Conservation (phyloP, 2,888 invertebrate species). For the Acanthosepion lycidas region DNA sequence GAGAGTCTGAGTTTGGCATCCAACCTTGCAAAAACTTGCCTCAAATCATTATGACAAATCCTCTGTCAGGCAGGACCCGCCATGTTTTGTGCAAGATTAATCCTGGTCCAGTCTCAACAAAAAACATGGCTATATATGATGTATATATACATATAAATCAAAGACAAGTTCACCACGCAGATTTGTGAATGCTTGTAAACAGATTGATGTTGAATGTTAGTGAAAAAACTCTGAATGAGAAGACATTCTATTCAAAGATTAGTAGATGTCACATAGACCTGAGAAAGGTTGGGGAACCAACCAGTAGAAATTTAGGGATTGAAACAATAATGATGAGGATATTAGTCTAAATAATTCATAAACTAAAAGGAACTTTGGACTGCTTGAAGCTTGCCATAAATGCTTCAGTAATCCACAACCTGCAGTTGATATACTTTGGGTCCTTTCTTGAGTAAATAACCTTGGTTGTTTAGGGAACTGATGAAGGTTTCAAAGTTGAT, state of each 20-base stretch:
- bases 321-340: neutral
- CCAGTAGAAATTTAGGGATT: neutral
- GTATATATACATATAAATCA: no score
- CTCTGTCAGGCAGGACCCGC: no score
- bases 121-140: no score
- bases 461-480: constrained; percentile 87
- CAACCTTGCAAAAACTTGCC: no score
- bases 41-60: no score
- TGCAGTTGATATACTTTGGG: constrained; percentile 83
- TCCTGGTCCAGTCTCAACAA: no score
- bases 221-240: neutral
- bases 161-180: no score
- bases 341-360: neutral
- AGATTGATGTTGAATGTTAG: no score
- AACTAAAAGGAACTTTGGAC: neutral
- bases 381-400: neutral
- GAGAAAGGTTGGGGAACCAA: neutral
- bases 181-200: no score
- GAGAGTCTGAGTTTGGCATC: no score
- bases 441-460: constrained; percentile 88
- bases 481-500: constrained; percentile 83
- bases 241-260: neutral
- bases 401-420: constrained; percentile 67
- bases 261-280: neutral
- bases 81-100: no score